Evolutionary conservation across 2,888 invertebrate species (phyloP), one percentile per base, ranked within the genome.

Genomic region (Drosophila monieri): DNA sequence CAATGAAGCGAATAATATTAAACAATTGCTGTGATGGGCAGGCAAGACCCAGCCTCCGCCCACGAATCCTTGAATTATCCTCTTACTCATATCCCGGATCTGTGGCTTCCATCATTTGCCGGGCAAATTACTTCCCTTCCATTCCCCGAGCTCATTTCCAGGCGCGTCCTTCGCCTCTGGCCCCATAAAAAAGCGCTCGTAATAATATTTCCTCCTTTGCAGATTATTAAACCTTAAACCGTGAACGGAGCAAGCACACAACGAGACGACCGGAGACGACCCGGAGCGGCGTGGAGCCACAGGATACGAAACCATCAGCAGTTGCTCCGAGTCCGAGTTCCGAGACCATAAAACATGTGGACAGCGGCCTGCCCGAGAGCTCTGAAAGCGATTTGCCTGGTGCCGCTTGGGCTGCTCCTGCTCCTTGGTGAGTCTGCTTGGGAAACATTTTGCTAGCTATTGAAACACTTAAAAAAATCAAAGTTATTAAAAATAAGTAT

Each of bases 341-440:
- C 35, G 35, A 64, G 64, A 65, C 66, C 65, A 70, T 75, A 76
- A 71, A 87, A 71, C 78, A 90, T 89, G 90, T 80, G 86, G 87
- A 83, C 84, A 81, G 83, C 84, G 84, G 90, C 88, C 75, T 78
- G 80, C 77, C 79, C 77, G 68, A 76, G 79, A 58, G 85, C 84
- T 56, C 77, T 80, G 62, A 89, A 85, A 80, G 80, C 81, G 69
- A 74, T 86, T 61, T 80, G 88, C 80, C 75, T 80, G 68, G 73
- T 79, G 73, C 89, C 90, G 66, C 83, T 90, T 77, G 85, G 90
- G 88, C 75, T 90, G 70, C 65, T 90, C 35, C 78, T 90, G 79
- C 66, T 90, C 51, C 76, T 90, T 53, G 90, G 90, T 90, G 73
- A 88, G 90, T 87, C 51, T 71, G 74, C 78, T 68, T 18, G 18